Evolutionary conservation across 2,113 vertebrate species (phyloP).

Genomic region (Rafetus swinhoei): DNA sequence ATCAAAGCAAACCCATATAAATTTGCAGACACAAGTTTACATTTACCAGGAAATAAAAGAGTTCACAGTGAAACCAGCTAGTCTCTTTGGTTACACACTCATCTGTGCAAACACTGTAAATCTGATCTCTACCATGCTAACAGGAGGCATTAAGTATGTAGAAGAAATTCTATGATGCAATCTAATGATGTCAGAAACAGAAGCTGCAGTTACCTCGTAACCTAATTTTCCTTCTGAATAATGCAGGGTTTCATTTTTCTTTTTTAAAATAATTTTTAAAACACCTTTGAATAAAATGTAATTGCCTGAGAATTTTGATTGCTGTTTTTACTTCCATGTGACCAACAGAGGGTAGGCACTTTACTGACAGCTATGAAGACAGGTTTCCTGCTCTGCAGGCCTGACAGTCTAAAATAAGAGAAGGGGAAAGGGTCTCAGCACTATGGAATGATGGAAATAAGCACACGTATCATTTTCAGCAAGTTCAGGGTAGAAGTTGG

Average conservation of each 20-base stretch:
- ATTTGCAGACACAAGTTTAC: neutral
- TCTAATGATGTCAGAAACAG: accelerated
- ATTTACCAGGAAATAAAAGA: conserved; percentile 13
- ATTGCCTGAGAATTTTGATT: neutral
- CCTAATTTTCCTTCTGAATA: neutral
- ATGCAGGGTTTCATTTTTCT: neutral
- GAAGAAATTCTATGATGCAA: neutral
- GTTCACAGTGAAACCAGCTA: neutral
- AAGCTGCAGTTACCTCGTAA: neutral
- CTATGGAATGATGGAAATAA: neutral
- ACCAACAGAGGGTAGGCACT: neutral
- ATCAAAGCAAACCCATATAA: neutral
- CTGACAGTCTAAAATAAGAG: neutral
- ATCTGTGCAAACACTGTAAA: neutral
- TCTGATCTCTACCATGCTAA: neutral
- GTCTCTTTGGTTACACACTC: neutral
- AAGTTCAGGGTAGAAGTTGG: accelerated
- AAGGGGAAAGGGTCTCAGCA: neutral
- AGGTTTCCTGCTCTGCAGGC: neutral
- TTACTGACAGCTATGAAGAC: neutral
- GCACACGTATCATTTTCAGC: neutral
- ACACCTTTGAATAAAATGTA: neutral
- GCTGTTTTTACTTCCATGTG: neutral
- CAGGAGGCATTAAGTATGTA: accelerated
- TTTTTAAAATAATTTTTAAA: neutral